phyloP scores from a whole-genome alignment of 2,113 vertebrate species.

The Odocoileus hemionus region DNA sequence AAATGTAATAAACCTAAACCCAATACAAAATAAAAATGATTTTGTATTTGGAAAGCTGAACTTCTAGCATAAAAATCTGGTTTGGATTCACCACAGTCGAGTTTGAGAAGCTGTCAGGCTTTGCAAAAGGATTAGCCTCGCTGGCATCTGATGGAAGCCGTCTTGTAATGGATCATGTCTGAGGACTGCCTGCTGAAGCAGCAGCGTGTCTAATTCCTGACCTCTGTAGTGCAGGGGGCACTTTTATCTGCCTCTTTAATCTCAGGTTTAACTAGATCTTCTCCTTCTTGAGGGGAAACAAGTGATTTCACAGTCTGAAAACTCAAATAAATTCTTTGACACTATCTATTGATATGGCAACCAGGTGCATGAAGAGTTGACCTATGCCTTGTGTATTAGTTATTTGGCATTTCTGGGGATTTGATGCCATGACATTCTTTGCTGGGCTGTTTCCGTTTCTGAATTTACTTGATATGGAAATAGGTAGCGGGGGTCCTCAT shows the following conservation, averaged over 20 bases:
- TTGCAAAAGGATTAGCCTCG: slow-evolving; percentile 55
- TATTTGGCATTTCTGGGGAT: slow-evolving; percentile 24
- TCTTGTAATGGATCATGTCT: slow-evolving; percentile 12
- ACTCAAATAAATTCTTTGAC: slow-evolving; percentile 30
- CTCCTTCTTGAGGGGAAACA: slow-evolving; percentile 4
- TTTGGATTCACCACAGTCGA: slow-evolving; percentile 15
- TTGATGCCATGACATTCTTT: background rate
- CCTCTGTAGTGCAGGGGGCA: background rate
- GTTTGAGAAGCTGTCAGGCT: slow-evolving; percentile 34
- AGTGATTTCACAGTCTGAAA: slow-evolving; percentile 51
- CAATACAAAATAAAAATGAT: background rate
- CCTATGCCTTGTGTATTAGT: background rate
- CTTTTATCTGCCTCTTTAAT: slow-evolving; percentile 49
- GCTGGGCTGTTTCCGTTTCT: background rate
- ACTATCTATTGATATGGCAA: slow-evolving; percentile 33
- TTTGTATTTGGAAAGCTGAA: slow-evolving; percentile 31
- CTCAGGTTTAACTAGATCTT: slow-evolving; percentile 51
- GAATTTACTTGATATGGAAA: background rate
- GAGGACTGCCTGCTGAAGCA: background rate
- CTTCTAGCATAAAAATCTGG: slow-evolving; percentile 29
- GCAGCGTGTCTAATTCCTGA: slow-evolving; percentile 43
- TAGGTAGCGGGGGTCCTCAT: background rate
- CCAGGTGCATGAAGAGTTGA: slow-evolving; percentile 4
- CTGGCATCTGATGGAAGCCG: background rate
- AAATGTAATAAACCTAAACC: slow-evolving; percentile 20